Conservation (phyloP, 35 echinoderm and acorn worm species). For the Heliocidaris erythrogramma region DNA sequence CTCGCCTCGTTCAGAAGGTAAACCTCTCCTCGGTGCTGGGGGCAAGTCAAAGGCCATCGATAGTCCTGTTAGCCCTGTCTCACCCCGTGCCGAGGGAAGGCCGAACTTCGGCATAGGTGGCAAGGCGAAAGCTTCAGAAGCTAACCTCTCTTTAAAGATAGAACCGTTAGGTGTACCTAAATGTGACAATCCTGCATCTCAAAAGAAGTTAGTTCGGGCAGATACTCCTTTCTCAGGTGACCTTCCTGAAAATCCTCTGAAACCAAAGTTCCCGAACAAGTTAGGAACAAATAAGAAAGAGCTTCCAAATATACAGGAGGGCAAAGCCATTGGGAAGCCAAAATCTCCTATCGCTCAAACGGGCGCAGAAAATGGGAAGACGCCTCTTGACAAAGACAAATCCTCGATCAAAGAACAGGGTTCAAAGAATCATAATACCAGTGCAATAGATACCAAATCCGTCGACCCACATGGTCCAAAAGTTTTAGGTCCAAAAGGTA, state of each 20-base stretch:
- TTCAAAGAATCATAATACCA: too few species aligned
- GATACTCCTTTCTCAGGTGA: background rate
- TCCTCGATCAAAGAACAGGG: too few species aligned
- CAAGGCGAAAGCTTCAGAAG: background rate
- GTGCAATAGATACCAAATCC: too few species aligned
- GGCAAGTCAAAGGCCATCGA: background rate
- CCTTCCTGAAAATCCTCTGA: background rate
- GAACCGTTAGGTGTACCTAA: background rate
- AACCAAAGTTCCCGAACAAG: background rate
- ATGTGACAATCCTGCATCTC: background rate
- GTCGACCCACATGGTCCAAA: background rate
- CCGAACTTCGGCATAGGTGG: background rate
- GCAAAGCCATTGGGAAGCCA: background rate
- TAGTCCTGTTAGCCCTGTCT: background rate
- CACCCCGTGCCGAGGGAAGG: background rate
- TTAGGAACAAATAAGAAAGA: background rate
- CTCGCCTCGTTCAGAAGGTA: background rate
- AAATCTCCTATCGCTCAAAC: background rate
- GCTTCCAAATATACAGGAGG: background rate
- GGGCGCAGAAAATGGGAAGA: background rate
- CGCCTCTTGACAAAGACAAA: too few species aligned
- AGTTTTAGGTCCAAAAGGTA: background rate
- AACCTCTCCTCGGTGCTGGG: background rate
- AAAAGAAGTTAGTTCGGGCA: background rate
- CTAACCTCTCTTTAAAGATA: background rate